Percentiles rank a stretch among this genome's conserved stretches.
Conservation (phyloP, 2,888 invertebrate species). For the Odontothrips loti region DNA sequence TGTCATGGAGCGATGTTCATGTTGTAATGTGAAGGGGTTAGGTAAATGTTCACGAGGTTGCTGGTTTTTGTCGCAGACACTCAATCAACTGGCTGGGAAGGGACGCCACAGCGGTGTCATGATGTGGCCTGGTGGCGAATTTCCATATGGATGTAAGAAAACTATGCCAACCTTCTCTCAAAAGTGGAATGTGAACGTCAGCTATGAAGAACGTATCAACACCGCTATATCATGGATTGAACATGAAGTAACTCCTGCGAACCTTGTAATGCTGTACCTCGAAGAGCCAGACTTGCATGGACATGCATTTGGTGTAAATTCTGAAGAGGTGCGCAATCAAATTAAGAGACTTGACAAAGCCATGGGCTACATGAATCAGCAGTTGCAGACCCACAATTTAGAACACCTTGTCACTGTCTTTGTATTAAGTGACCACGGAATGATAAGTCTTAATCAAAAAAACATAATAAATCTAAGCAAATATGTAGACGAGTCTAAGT, state of each 20-base stretch:
- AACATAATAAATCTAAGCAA: constrained; percentile 55
- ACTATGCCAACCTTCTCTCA: constrained; percentile 49
- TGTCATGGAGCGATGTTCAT: too few relatives aligned
- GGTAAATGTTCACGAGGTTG: too few relatives aligned
- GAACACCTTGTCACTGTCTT: constrained; percentile 58
- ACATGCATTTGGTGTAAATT: constrained; percentile 58
- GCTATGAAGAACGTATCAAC: constrained; percentile 56
- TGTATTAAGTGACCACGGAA: constrained; percentile 70
- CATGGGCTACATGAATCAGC: constrained; percentile 54
- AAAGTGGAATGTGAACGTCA: constrained; percentile 46
- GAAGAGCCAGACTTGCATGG: constrained; percentile 65
- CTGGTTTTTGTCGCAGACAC: constrained; percentile 48
- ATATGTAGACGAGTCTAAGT: constrained; percentile 51
- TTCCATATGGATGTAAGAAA: constrained; percentile 51
- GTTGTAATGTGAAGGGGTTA: too few relatives aligned
- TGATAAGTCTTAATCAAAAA: constrained; percentile 54
- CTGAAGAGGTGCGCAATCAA: constrained; percentile 46
- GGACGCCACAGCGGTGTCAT: constrained; percentile 58
- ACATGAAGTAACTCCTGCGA: constrained; percentile 57
- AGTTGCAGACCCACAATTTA: constrained; percentile 52
- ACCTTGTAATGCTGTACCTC: constrained; percentile 64
- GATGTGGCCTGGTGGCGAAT: constrained; percentile 67
- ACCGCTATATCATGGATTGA: constrained; percentile 57
- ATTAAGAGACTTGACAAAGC: constrained; percentile 52
- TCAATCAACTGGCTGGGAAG: constrained; percentile 53